Evolutionary conservation across 2,888 invertebrate species (phyloP), one percentile per base, ranked within the genome.

Genomic region (Pherbina coryleti): DNA sequence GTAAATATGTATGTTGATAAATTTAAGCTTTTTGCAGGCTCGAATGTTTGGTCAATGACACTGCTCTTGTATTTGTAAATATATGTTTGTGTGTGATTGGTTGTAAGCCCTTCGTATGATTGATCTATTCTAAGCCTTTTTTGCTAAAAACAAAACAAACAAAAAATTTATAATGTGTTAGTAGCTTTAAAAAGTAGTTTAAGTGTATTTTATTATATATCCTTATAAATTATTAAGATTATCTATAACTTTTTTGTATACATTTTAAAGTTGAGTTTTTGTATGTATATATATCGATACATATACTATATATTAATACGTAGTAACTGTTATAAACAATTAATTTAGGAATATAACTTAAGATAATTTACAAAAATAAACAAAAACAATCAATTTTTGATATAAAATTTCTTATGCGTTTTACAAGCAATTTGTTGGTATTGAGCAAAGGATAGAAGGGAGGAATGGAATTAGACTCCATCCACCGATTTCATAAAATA

Each of bases 161-260:
- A n/a, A 37, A 37, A 44, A 44, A 44, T 28, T 17, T 19, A 31
- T 82, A 84, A 83, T 85, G 85, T 85, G 85, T 85, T 85, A 85
- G 83, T 85, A 86, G 85, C 81, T 83, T 85, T 84, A 85, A 82
- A 62, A 28, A 60, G 22, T 25, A 25, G 3, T 60, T 60, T 22
- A 25, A 60, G 19, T 19, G 22, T 4, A 60, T 60, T 60, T 60
- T 8, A 25, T 57, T 19, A 25, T 4, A 25, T 60, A 25, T 60
- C 5, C 11, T 22, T 60, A 14, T 19, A 0, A 22, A 28, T 60
- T 9, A 14, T 60, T 11, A 25, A 28, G 4, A 60, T 28, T 25
- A 25, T 60, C 25, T 44, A 44, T 37, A 2, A 44, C 9, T 14
- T 44, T 44, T 9, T 14, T 44, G 44, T 44, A 44, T 1, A 44